phyloP scores from a whole-genome alignment of 2,113 vertebrate species.

The Sialia sialis region DNA sequence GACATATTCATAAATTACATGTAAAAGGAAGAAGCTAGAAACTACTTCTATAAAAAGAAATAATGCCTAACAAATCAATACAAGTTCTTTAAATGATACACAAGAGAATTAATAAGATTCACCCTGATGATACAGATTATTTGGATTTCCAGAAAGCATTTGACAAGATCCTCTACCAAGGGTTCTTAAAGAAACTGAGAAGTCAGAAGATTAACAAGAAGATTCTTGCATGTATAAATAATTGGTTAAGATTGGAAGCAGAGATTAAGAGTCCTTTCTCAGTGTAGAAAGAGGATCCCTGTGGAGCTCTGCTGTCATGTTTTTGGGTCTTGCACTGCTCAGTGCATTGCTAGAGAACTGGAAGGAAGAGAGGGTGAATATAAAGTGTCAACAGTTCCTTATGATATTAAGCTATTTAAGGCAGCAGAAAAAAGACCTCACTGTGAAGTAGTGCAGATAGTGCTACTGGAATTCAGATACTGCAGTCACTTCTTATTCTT shows the following conservation, averaged over 20 bases:
- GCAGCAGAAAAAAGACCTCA: not conserved
- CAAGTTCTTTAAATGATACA: not conserved
- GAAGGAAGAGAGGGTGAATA: not conserved
- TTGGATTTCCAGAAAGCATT: slow-evolving; percentile 2
- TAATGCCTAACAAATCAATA: not conserved
- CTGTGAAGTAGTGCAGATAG: not conserved
- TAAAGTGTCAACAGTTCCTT: slow-evolving; percentile 6
- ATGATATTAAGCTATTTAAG: slow-evolving; percentile 1
- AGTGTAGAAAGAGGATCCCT: not conserved
- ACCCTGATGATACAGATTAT: not conserved
- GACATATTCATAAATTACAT: not conserved
- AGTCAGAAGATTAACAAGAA: slow-evolving; percentile 2
- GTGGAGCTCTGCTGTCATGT: not conserved
- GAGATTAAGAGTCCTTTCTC: not conserved
- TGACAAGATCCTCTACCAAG: slow-evolving; percentile 10
- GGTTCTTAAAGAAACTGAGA: not conserved
- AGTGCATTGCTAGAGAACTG: not conserved
- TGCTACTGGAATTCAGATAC: not conserved
- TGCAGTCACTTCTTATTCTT: not conserved
- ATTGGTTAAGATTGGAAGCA: slow-evolving; percentile 4
- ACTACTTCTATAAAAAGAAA: not conserved
- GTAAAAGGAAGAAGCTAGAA: not conserved
- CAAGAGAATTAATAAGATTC: not conserved
- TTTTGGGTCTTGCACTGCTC: not conserved
- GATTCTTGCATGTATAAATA: slow-evolving; percentile 21